These are phyloP conservation scores for Furcula furcula DNA, from an alignment of 2,888 invertebrate species.

Conservation along the genomic window DNA sequence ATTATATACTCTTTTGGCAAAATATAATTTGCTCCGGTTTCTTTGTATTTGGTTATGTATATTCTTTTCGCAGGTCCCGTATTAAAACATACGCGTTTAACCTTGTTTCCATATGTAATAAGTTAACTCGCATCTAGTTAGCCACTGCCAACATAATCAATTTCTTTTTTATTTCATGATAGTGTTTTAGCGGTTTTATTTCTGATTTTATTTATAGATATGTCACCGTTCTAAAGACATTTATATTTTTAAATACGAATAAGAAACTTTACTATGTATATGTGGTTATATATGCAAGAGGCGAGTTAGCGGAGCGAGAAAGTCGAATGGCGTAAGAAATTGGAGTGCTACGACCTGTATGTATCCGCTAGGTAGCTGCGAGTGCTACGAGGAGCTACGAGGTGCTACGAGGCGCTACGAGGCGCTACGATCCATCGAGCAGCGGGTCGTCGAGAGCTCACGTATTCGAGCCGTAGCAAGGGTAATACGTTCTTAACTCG, in stretches of 20 bases:
- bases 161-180: too few species aligned
- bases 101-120: background rate
- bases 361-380: too few species aligned
- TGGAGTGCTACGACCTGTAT: conserved; percentile 44
- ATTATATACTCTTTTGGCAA: too few species aligned
- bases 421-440: conserved; percentile 33
- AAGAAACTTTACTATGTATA: background rate
- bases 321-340: conserved; percentile 49
- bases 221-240: too few species aligned
- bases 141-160: too few species aligned
- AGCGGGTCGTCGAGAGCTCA: conserved; percentile 36
- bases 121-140: too few species aligned
- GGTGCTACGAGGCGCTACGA: conserved; percentile 28
- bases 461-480: conserved; percentile 18
- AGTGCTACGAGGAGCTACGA: conserved; percentile 25
- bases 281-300: background rate
- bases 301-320: conserved; percentile 30
- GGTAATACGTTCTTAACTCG: conserved; percentile 43
- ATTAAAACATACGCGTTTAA: conserved; percentile 5
- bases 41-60: conserved; percentile 7
- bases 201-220: too few species aligned
- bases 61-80: conserved; percentile 7
- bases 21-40: too few species aligned
- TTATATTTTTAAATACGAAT: background rate
- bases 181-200: too few species aligned